Evolutionary conservation across 2,113 vertebrate genomes (phyloP).

Genomic region (Erythrolamprus reginae): DNA sequence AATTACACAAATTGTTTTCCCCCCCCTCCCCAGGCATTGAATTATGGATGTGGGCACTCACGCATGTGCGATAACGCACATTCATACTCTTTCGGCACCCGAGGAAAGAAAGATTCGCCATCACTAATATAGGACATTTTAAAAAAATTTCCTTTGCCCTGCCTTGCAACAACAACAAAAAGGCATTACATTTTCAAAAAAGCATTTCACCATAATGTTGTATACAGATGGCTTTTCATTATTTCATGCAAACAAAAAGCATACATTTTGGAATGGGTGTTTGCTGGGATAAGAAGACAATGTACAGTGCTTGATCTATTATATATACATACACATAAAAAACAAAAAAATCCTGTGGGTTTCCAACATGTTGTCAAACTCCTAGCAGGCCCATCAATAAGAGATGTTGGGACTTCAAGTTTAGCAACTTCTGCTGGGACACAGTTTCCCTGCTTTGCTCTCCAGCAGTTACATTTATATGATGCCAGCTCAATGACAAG

Average conservation of each 20-base stretch:
- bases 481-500: not conserved
- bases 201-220: not conserved
- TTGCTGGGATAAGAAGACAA: not conserved
- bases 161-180: not conserved
- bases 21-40: no score
- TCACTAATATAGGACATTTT: no score
- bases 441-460: not conserved
- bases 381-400: not conserved
- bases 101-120: no score
- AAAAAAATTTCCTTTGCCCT: not conserved
- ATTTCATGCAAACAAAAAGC: not conserved
- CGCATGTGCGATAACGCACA: no score
- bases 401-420: not conserved
- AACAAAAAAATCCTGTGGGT: not conserved
- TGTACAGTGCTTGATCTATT: not conserved
- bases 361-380: not conserved
- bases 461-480: not conserved
- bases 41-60: no score
- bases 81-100: no score
- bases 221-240: not conserved
- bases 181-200: not conserved
- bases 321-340: not conserved
- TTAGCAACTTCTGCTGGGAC: not conserved
- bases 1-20: no score
- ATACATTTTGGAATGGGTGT: rapidly evolving